Conservation (phyloP, 2,113 vertebrate species). For the Willisornis vidua region DNA sequence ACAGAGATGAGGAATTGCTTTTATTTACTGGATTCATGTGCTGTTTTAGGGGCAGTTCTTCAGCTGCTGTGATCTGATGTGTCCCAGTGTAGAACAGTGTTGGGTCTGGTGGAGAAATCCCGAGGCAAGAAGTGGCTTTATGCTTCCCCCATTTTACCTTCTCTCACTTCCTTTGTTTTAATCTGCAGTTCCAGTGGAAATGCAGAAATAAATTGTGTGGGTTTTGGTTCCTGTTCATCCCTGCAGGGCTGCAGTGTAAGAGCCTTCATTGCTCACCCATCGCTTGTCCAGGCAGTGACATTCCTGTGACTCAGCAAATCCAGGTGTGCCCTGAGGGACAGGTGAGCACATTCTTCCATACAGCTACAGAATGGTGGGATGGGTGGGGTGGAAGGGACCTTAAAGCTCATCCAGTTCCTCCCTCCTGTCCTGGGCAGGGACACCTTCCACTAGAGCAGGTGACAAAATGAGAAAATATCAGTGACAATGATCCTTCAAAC, state of each 20-base stretch:
- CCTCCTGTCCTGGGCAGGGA: neutral
- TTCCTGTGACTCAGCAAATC: fast-evolving
- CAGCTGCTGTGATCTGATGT: neutral
- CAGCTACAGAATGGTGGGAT: fast-evolving
- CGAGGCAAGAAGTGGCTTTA: neutral
- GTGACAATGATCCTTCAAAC: neutral
- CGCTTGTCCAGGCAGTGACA: neutral
- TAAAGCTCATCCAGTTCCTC: fast-evolving
- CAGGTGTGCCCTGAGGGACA: neutral
- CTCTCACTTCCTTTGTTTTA: neutral
- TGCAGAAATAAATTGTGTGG: fast-evolving
- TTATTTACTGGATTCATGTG: neutral
- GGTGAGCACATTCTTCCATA: fast-evolving
- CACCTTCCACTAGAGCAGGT: neutral
- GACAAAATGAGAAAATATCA: neutral
- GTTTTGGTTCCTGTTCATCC: neutral
- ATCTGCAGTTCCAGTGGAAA: neutral
- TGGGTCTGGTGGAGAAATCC: neutral
- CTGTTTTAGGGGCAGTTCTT: neutral
- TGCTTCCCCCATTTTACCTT: neutral
- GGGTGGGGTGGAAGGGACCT: neutral
- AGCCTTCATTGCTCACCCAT: neutral
- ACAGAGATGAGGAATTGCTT: neutral
- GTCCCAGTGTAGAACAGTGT: neutral
- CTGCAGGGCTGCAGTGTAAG: neutral